Base-by-base conservation (phyloP, 2,797 vertebrate genomes). In the Botia almorhae region DNA sequence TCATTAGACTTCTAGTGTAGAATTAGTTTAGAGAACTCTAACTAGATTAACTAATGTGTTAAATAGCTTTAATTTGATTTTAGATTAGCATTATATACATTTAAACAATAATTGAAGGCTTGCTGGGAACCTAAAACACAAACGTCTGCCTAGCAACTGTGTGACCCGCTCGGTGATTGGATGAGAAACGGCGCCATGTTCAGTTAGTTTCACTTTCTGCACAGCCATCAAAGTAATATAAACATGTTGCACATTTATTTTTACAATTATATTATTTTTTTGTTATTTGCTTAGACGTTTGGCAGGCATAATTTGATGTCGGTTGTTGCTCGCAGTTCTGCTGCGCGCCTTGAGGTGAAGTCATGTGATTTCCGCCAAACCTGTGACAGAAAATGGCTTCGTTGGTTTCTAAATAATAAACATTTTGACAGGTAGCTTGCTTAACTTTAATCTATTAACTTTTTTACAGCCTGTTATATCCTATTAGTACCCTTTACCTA, bases 101-200 rank as follows among this genome's bases (percentile, higher is more conserved):
- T 17, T 8, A 33, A 14, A 61, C 23, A 16, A 2, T 2, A 5
- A 6, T 29, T 4, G 13, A 2, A 33, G 6, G 17, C 26, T 53
- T 63, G 63, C 7, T 1, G 10, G 1, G 16, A 70, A 80, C 77
- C 77, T 80, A 19, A 29, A 21, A 55, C 21, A 64, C 19, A 1
- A 8, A 65, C 17, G 19, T 80, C 77, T 80, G 69, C 77, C 60
- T 72, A 65, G 60, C 60, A 72, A 80, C 77, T 29, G 60, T 36
- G 55, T 0, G 36, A 46, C 1, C 16, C 39, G 14, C 10, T 4
- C 43, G 1, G 11, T 71, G 60, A 65, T 80, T 72, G 69, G 69
- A 43, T 64, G 17, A 26, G 23, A 58, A 58, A n/a, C 14, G 14
- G 14, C 13, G 13, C 12, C 19, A 16, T 8, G 12, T 33, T 19